Percentiles rank a stretch among this genome's conserved stretches.
phyloP scores from a whole-genome alignment of 2,113 vertebrate genomes.

The Lampris incognitus region DNA sequence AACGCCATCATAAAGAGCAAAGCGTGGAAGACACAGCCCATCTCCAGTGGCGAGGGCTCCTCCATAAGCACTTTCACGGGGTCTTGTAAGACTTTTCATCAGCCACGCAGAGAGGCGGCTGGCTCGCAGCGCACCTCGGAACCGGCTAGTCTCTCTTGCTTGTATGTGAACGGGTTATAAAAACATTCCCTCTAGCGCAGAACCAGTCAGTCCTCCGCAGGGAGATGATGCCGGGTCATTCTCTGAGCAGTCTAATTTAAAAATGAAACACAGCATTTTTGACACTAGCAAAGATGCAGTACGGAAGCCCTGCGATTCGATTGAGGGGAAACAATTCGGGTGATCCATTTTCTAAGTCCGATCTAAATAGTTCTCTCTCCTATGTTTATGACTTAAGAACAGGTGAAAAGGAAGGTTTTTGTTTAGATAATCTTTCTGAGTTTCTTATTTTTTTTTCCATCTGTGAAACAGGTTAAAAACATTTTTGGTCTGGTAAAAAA shows the following conservation, averaged over 20 bases:
- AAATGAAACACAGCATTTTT: slow-evolving; percentile 45
- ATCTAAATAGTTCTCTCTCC: too few relatives aligned
- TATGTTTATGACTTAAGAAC: too few relatives aligned
- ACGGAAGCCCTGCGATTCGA: too few relatives aligned
- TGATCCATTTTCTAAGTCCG: too few relatives aligned
- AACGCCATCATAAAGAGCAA: slow-evolving; percentile 61
- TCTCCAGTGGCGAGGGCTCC: slow-evolving; percentile 57
- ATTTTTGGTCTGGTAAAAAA: too few relatives aligned
- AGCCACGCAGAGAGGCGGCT: slow-evolving; percentile 18
- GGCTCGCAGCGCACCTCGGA: slow-evolving; percentile 36
- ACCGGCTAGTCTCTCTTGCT: not conserved
- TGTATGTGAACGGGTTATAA: not conserved
- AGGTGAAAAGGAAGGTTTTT: too few relatives aligned
- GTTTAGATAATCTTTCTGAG: too few relatives aligned
- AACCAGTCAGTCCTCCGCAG: slow-evolving; percentile 24
- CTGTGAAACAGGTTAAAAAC: too few relatives aligned
- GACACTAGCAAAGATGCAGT: slow-evolving; percentile 40
- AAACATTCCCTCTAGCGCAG: slow-evolving; percentile 22
- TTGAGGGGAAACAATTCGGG: too few relatives aligned
- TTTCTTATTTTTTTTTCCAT: too few relatives aligned
- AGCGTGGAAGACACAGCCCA: slow-evolving; percentile 54
- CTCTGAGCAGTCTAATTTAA: slow-evolving; percentile 27
- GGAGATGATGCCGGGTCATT: slow-evolving; percentile 23
- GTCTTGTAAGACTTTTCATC: slow-evolving; percentile 57
- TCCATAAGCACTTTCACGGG: slow-evolving; percentile 51